Conservation (phyloP, 2,797 vertebrate genomes). For the Eulemur mongoz region DNA sequence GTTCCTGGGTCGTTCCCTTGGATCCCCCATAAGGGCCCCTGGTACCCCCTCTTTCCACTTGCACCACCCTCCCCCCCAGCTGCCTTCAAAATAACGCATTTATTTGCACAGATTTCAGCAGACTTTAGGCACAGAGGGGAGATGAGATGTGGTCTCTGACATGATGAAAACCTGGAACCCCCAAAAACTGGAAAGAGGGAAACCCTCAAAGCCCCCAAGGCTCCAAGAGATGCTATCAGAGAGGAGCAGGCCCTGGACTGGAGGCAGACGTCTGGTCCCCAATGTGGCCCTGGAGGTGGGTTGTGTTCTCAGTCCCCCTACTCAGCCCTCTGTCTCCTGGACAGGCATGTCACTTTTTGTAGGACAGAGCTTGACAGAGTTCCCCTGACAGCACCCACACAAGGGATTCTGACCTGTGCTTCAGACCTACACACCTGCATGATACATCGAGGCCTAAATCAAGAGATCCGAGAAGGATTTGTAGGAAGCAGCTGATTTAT, state of each 20-base stretch:
- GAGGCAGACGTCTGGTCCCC: neutral
- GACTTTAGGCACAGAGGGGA: conserved; percentile 1
- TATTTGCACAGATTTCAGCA: conserved; percentile 16
- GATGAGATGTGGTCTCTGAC: neutral
- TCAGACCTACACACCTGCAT: neutral
- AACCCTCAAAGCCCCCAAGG: neutral
- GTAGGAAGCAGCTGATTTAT: neutral
- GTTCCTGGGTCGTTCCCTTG: neutral
- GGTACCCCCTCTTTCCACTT: neutral
- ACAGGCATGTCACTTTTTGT: neutral
- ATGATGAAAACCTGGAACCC: neutral
- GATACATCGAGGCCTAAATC: neutral
- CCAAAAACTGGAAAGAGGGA: neutral
- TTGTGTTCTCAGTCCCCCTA: fast-evolving
- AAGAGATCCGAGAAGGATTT: neutral
- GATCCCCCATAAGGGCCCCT: neutral
- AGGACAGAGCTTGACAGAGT: neutral
- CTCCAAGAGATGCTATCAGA: neutral
- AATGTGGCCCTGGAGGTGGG: neutral
- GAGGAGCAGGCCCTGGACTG: neutral
- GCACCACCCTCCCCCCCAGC: neutral
- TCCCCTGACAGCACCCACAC: neutral
- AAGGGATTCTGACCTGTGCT: neutral
- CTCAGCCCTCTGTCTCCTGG: neutral
- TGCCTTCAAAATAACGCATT: conserved; percentile 12